Evolutionary conservation across 2,888 invertebrate genomes (phyloP), one percentile per base, ranked within the genome.

Genomic region (Synergus japonicus): DNA sequence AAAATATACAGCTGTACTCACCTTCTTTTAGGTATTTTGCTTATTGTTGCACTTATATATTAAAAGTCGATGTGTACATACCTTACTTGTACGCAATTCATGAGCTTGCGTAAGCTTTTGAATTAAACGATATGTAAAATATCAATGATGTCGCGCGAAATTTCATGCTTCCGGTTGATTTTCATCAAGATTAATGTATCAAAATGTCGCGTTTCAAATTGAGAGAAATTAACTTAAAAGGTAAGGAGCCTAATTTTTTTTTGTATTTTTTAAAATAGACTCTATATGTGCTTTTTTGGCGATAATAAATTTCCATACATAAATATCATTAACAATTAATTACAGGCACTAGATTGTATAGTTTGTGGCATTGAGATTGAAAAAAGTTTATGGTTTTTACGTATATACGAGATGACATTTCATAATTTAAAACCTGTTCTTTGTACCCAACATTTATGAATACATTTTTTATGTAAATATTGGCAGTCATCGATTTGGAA

Each of bases 21-120:
- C 29, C 54, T 69, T 46, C 69, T 73, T 73, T 49, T 73, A 73
- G 54, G 73, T 73, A 73, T 49, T 73, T 73, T 37, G 15, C 37
- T 73, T 49, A 73, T 54, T 73, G 1, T 54, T 69, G 37, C 29
- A 37, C n/a, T 49, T 41, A 15, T 41, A 15, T 37, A 73, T 73
- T 73, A 49, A 73, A 54, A 73, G 54, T 15, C 46, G 29, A 49
- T 69, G 15, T 69, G 69, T 29, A 29, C 1, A 29, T 69, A 73
- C 73, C 49, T 37, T 41, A 73, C 46, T 73, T 37, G 37, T 54
- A 73, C 73, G 73, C 73, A 54, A 73, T 73, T 37, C 49, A 49
- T 37, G 15, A 73, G 29, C 54, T 73, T 54, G 54, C 54, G 73
- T 73, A 54, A 73, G 73, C n/a, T 73, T 54, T 73, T n/a, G 4